Evolutionary conservation across 2,113 vertebrate species (phyloP), one percentile per base, ranked within the genome.

Genomic region (Pygoscelis adeliae): DNA sequence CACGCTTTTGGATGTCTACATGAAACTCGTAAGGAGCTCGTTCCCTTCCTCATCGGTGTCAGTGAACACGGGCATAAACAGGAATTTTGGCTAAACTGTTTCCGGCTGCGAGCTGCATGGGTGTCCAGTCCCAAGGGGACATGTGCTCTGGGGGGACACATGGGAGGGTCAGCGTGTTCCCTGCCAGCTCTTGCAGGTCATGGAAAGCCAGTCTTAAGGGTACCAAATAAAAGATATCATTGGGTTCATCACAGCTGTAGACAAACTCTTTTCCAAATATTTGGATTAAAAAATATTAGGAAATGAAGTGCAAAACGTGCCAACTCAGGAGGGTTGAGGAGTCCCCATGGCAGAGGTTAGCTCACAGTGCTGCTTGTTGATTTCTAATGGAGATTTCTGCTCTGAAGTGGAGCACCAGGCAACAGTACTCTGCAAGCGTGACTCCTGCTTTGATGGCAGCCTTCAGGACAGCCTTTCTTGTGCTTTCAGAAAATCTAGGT

Each of bases 41-140:
- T 27, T 83, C 25, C 21, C 21, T 58, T 62, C 62, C 56, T 83
- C 72, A n/a, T 8, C 1, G 3, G 19, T 34, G 38, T 5, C 70
- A 63, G 14, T 27, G n/a, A 76, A 16, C 9, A 23, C 1, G 7
- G 83, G 36, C 40, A 78, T 11, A 5, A 53, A 26, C 17, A 80
- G 44, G 49, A 19, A 26, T 62, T 79, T 50, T 71, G 52, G 47
- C 15, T 52, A 85, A 84, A 56, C 4, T 0, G 0, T 52, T 66
- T 44, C 40, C 1, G 6, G 23, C 15, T 5, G 2, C 0, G 3
- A 78, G 50, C 40, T 36, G 26, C 0, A 0, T 2, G 29, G 2
- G 14, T 46, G 47, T 46, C 44, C 44, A 46, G 15, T 58, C n/a
- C 52, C 47, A 49, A 46, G 27, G 7, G 34, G 26, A 11, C 8